Percentiles rank a stretch among this genome's conserved stretches.
These are phyloP conservation scores for Gnatocerus cornutus DNA, from an alignment of 2,888 invertebrate genomes.

Conservation along the genomic window DNA sequence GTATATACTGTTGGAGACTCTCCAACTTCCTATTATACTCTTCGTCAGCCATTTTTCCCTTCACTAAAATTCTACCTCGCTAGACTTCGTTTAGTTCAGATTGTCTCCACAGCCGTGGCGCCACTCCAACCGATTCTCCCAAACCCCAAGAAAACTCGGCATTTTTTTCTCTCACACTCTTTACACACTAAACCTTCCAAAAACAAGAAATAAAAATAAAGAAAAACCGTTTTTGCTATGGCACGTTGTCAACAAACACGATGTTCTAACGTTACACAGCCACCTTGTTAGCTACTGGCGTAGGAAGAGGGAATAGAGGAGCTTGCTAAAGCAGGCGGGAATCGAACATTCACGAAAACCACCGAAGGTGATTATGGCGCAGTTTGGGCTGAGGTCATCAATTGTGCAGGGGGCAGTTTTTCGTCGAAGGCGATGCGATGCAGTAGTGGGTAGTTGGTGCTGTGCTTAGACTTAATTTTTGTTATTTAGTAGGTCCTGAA, in stretches of 20 bases:
- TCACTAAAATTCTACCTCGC: slow-evolving; percentile 1
- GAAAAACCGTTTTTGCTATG: neutral
- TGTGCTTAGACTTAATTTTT: too few species aligned
- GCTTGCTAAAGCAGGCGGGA: neutral
- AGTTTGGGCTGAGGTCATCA: too few species aligned
- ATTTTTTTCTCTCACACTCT: neutral
- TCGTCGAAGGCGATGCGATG: neutral
- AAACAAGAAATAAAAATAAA: too few species aligned
- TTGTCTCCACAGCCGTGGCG: neutral
- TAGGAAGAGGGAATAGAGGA: slow-evolving; percentile 4
- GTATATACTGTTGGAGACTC: slow-evolving; percentile 81
- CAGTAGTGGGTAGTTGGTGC: neutral
- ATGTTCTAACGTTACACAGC: slow-evolving; percentile 4
- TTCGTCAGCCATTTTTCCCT: slow-evolving; percentile 65
- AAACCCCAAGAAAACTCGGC: neutral
- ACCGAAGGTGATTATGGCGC: neutral
- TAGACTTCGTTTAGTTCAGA: slow-evolving; percentile 17
- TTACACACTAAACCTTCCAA: neutral
- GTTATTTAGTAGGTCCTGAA: too few species aligned
- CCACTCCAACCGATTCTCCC: slow-evolving; percentile 1
- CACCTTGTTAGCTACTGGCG: slow-evolving; percentile 10
- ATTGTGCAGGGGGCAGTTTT: too few species aligned
- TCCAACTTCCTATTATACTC: slow-evolving; percentile 77
- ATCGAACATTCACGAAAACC: neutral
- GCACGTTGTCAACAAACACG: slow-evolving; percentile 2